These are phyloP conservation scores for Gorsachius magnificus DNA, from an alignment of 2,797 vertebrate species.

Conservation along the genomic window DNA sequence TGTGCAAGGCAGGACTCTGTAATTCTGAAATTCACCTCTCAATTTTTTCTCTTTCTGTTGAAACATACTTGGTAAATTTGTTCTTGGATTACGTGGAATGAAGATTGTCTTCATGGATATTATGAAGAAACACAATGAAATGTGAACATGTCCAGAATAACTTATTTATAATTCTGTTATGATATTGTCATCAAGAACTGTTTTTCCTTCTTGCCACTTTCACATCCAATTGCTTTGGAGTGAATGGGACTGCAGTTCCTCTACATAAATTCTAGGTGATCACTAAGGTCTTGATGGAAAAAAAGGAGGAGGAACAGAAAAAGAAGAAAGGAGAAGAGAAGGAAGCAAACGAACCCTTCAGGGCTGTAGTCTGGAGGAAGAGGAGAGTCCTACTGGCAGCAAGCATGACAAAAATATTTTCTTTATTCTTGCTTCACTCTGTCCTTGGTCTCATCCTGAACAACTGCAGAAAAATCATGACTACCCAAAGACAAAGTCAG, in stretches of 20 bases:
- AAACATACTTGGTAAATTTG: background rate
- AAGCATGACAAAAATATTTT: background rate
- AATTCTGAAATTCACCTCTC: background rate
- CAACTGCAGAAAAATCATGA: background rate
- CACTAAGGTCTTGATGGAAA: background rate
- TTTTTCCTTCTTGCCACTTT: background rate
- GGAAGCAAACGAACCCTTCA: fast-evolving
- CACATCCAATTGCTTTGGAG: background rate
- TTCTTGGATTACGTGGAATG: background rate
- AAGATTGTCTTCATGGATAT: background rate
- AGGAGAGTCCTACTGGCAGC: background rate
- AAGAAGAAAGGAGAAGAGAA: background rate
- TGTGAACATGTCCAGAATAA: background rate
- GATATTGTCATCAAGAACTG: background rate
- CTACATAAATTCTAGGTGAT: background rate
- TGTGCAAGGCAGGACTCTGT: background rate
- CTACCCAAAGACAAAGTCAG: background rate
- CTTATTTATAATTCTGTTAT: background rate
- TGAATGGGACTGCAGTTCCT: background rate
- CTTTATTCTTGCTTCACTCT: background rate
- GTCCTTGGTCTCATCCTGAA: background rate
- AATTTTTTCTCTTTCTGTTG: background rate
- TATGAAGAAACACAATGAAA: background rate
- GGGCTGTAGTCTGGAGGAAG: background rate
- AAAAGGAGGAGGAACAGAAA: background rate